Percentiles rank a stretch among this genome's conserved stretches.
Conservation (phyloP, 2,888 invertebrate genomes). For the Drosophila subsilvestris region DNA sequence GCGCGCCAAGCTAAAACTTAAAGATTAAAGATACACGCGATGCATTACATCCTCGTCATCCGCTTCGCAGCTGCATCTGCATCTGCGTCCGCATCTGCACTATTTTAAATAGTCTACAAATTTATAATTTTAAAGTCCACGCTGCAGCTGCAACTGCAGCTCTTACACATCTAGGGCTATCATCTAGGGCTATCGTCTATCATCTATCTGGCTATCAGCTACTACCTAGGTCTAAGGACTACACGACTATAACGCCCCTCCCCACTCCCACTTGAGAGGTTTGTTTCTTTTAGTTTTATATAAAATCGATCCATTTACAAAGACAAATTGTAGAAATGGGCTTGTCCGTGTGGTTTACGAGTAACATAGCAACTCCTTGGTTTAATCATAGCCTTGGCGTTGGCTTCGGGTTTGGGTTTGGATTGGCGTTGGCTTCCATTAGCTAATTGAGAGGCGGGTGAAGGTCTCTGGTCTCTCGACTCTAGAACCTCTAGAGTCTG, state of each 20-base stretch:
- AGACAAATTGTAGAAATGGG: slow-evolving; percentile 73
- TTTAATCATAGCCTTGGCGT: slow-evolving; percentile 42
- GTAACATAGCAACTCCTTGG: slow-evolving; percentile 38
- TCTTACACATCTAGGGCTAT: slow-evolving; percentile 60
- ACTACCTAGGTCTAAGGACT: not conserved
- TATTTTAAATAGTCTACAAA: slow-evolving; percentile 76
- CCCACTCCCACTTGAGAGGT: not conserved
- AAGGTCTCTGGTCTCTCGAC: slow-evolving; percentile 19
- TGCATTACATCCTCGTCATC: slow-evolving; percentile 1
- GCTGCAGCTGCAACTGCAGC: slow-evolving; percentile 50
- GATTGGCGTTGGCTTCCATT: slow-evolving; percentile 30
- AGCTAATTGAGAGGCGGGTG: slow-evolving; percentile 53
- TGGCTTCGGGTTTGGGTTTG: slow-evolving; percentile 41
- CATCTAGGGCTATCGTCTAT: slow-evolving; percentile 36
- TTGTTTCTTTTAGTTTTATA: slow-evolving; percentile 52
- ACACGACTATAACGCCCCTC: not conserved
- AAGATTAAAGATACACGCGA: slow-evolving; percentile 25
- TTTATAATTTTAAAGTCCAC: slow-evolving; percentile 78
- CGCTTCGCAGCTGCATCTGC: slow-evolving; percentile 2
- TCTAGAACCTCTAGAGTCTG: slow-evolving; percentile 16
- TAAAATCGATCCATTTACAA: slow-evolving; percentile 85
- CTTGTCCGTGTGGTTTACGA: slow-evolving; percentile 58
- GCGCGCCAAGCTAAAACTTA: slow-evolving; percentile 59
- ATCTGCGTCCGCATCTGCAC: slow-evolving; percentile 30
- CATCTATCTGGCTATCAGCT: not conserved